A percentile compares a stretch with the other conserved stretches of the same genome.
phyloP scores from a whole-genome alignment of 1,140 invertebrate genomes.

The Eriocheir sinensis region DNA sequence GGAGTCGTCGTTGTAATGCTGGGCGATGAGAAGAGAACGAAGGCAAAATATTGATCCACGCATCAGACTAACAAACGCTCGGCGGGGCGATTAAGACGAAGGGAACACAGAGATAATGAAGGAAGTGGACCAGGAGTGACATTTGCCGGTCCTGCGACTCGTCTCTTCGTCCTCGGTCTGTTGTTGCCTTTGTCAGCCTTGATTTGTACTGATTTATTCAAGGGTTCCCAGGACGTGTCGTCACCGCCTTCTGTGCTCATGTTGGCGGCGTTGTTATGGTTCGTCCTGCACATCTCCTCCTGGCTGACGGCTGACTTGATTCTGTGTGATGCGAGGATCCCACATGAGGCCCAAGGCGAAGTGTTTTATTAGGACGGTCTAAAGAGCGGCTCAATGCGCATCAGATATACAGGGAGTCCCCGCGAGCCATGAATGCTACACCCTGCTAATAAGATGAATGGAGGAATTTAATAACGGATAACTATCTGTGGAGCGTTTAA shows the following conservation, averaged over 20 bases:
- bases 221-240: not conserved
- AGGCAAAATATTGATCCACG: constrained; percentile 12
- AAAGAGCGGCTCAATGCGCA: not conserved
- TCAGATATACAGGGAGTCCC: not conserved
- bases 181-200: not conserved
- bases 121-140: not conserved
- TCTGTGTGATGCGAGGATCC: not conserved
- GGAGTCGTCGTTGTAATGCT: too few relatives aligned
- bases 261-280: not conserved
- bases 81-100: constrained; percentile 9
- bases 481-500: not conserved
- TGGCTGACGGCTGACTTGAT: not conserved
- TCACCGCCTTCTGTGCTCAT: not conserved
- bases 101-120: not conserved
- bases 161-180: not conserved
- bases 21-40: not conserved
- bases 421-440: too few relatives aligned
- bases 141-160: not conserved
- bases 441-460: too few relatives aligned
- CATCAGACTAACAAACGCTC: not conserved
- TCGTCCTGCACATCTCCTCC: not conserved
- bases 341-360: not conserved
- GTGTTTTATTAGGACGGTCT: not conserved
- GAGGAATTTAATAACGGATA: not conserved
- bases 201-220: constrained; percentile 16